Conservation (phyloP, 2,113 vertebrate genomes). For the Excalfactoria chinensis region DNA sequence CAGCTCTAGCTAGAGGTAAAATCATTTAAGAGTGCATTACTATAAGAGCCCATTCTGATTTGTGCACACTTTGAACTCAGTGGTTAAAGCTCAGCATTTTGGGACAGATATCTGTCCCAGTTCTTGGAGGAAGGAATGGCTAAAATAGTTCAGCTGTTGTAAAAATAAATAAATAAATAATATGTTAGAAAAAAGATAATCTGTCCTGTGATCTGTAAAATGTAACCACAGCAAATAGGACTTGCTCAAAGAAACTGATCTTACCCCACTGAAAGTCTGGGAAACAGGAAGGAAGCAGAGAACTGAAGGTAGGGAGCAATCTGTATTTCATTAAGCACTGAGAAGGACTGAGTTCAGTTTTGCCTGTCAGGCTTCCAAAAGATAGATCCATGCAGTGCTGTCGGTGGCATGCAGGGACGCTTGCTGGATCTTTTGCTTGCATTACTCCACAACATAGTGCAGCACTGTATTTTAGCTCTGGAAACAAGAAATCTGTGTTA, state of each 20-base stretch:
- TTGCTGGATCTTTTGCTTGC: rapidly evolving
- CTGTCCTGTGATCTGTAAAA: background rate
- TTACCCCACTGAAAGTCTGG: background rate
- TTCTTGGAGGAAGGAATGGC: background rate
- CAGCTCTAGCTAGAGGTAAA: background rate
- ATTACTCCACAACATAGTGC: background rate
- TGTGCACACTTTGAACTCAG: background rate
- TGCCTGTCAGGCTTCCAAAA: background rate
- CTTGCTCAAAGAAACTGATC: background rate
- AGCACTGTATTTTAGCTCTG: background rate
- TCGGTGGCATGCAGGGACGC: rapidly evolving
- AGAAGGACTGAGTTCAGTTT: background rate
- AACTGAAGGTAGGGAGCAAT: background rate
- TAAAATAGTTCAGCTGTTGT: background rate
- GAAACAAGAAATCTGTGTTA: background rate
- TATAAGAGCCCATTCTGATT: background rate
- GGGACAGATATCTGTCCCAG: background rate
- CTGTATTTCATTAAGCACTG: background rate
- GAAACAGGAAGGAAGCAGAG: background rate
- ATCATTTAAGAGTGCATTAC: background rate
- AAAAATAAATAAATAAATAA: background rate
- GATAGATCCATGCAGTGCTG: background rate
- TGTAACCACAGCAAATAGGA: background rate
- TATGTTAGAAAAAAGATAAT: background rate
- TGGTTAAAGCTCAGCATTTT: background rate